phyloP scores from a whole-genome alignment of 2,797 vertebrate genomes.

The Bryconaethiops microstoma region DNA sequence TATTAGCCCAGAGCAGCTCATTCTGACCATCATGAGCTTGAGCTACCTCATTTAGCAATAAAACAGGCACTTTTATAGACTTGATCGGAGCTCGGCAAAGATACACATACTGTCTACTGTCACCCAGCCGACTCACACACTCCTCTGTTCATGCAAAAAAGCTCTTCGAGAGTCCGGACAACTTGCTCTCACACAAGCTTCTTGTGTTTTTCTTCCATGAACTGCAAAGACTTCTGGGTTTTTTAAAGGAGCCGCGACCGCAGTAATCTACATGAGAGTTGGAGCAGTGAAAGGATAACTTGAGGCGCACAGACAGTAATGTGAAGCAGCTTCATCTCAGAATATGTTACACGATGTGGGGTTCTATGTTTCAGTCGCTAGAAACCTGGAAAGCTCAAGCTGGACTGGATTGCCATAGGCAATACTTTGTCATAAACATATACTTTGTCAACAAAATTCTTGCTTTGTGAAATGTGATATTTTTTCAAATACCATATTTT shows the following conservation, averaged over 20 bases:
- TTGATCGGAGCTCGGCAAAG: not conserved
- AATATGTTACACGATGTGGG: no score
- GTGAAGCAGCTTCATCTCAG: not conserved
- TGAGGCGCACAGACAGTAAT: no score
- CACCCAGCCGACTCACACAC: not conserved
- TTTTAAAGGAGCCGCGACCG: conserved; percentile 35
- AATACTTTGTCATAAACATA: no score
- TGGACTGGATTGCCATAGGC: no score
- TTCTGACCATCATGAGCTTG: no score
- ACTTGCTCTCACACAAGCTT: not conserved
- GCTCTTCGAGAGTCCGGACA: not conserved
- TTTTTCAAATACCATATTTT: no score
- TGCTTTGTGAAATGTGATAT: no score
- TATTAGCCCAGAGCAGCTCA: not conserved
- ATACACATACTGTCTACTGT: not conserved
- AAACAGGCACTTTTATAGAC: not conserved
- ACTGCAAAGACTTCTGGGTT: conserved; percentile 22
- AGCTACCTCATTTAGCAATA: not conserved
- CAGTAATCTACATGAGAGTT: not conserved
- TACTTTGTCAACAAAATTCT: no score
- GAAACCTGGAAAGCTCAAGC: no score
- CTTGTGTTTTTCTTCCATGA: not conserved
- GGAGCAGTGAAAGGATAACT: not conserved
- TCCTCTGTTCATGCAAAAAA: not conserved
- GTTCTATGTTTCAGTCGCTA: no score